Evolutionary conservation across 2,113 vertebrate genomes (phyloP), one percentile per base, ranked within the genome.

Genomic region (Podiceps cristatus): DNA sequence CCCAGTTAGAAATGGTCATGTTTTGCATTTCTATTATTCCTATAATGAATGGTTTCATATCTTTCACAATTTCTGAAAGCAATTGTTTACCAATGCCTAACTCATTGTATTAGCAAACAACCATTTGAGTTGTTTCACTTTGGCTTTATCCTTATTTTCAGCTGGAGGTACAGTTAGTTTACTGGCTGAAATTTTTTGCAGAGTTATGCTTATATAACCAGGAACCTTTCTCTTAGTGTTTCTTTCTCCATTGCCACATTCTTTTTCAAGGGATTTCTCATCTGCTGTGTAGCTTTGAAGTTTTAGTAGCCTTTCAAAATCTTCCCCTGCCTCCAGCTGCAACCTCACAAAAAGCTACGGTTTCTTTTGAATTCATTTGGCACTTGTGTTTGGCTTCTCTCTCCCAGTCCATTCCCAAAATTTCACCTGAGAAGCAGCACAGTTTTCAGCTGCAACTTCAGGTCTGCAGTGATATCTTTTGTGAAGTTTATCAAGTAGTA

Each of bases 321-420:
- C 33, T n/a, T 56, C 9, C 4, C 13, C 27, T 2, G 5, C 6
- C 12, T 10, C 8, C 1, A 77, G 5, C 20, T 66, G 60, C 2
- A 1, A 52, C 4, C 17, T 4, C 24, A 35, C 5, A 49, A 77
- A 49, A 77, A 75, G 9, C 0, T 2, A 8, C 37, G 10, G 9
- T 20, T 35, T 44, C 13, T 45, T 95, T 59, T 66, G 2, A 40
- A 74, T 62, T 90, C 6, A 29, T 77, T 62, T 77, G 11, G 3
- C 4, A 5, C 69, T 84, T 58, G 18, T 45, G 24, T 77, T 84
- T 78, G 66, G 8, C 20, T n/a, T 53, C 35, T 66, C 22, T 59
- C 8, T 14, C 3, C 6, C 18, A 16, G 5, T 85, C 29, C 20
- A 42, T 66, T 58, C 31, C 12, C 37, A 66, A 5, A 67, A 59